Evolutionary conservation across 1,140 invertebrate genomes (phyloP).

Genomic region (Drosophila parvula): DNA sequence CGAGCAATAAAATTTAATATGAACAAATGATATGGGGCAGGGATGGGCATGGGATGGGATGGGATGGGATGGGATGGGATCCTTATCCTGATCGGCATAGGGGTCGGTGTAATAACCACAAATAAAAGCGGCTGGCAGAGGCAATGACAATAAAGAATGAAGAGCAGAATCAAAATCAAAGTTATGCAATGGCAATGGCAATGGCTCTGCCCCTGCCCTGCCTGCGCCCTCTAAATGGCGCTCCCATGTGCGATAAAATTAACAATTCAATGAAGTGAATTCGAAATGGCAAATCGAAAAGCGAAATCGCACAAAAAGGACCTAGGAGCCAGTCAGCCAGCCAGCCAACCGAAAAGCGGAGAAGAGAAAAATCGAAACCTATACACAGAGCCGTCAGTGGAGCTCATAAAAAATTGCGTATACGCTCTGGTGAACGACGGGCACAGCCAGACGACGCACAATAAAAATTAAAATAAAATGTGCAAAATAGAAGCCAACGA

Average conservation of each 20-base stretch:
- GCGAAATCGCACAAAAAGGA: constrained; percentile 46
- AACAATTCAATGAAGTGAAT: constrained; percentile 81
- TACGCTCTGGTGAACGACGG: constrained; percentile 21
- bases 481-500: constrained; percentile 50
- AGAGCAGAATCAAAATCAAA: constrained; percentile 44
- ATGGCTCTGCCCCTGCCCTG: not conserved
- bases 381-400: constrained; percentile 15
- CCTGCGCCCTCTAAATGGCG: not conserved
- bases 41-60: not conserved
- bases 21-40: constrained; percentile 20
- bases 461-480: constrained; percentile 73
- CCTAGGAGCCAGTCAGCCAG: not conserved
- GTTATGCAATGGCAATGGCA: constrained; percentile 25
- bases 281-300: constrained; percentile 75
- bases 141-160: constrained; percentile 73
- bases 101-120: constrained; percentile 65
- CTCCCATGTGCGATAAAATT: constrained; percentile 64
- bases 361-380: constrained; percentile 11
- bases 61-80: no score
- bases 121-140: constrained; percentile 57
- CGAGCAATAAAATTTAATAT: constrained; percentile 76
- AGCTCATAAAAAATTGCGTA: constrained; percentile 59
- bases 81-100: not conserved
- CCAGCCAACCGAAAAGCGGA: no score
- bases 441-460: constrained; percentile 30